Percentiles rank a stretch among this genome's conserved stretches.
Evolutionary conservation across 2,113 vertebrate species (phyloP).

Genomic region (Equus quagga): DNA sequence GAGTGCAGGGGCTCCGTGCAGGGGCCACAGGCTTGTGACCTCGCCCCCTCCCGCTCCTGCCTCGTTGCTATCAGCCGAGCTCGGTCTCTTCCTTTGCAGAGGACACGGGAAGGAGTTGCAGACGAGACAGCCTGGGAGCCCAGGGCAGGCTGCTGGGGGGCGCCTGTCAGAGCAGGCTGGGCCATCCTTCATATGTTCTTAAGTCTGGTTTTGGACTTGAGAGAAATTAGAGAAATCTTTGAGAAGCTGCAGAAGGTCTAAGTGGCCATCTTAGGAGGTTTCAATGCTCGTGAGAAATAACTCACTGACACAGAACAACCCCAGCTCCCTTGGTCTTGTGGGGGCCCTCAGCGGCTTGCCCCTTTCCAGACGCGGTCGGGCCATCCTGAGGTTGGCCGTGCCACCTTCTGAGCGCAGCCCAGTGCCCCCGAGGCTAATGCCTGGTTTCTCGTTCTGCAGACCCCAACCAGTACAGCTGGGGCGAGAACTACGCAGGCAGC

Average conservation of each 20-base stretch:
- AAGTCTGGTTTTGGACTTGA: not conserved
- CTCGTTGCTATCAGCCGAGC: not conserved
- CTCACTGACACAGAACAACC: accelerated
- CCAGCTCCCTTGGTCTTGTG: accelerated
- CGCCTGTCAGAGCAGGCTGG: not conserved
- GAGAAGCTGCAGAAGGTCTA: not conserved
- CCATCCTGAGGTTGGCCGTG: not conserved
- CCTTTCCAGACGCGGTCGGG: not conserved
- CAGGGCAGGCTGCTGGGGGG: not conserved
- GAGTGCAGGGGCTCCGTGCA: not conserved
- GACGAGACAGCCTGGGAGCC: not conserved
- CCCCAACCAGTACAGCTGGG: conserved; percentile 99
- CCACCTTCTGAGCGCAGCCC: too few species aligned
- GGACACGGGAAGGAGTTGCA: not conserved
- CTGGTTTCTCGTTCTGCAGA: conserved; percentile 86
- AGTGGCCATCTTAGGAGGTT: accelerated
- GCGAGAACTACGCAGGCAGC: conserved; percentile 98
- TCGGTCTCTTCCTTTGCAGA: too few species aligned
- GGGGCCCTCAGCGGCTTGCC: not conserved
- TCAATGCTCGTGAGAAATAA: accelerated
- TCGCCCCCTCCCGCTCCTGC: too few species aligned
- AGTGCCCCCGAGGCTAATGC: not conserved
- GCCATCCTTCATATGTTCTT: not conserved
- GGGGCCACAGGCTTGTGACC: not conserved
- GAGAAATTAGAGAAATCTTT: too few species aligned